Conservation (phyloP, 2,113 vertebrate species). For the zebrafish (Danio rerio) region GRCz12tu NC_133181.1:17044001-17044500, state of each 20-base stretch:
- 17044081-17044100: slow-evolving; percentile 7
- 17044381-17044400: no score
- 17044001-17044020: not conserved
- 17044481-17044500: no score
- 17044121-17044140: slow-evolving; percentile 1
- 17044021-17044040: not conserved
- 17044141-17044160: not conserved
- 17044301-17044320: no score
- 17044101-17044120: not conserved
- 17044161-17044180: not conserved
- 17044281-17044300: not conserved
- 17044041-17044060: not conserved
- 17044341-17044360: no score
- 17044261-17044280: not conserved
- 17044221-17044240: not conserved
- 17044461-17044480: no score
- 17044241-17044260: not conserved
- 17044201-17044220: not conserved
- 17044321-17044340: no score
- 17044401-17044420: no score
- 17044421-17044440: no score
- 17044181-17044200: not conserved
- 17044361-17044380: no score
- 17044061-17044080: not conserved
- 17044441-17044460: no score